Percentiles rank a stretch among this genome's conserved stretches.
These are phyloP conservation scores for Lethenteron reissneri DNA, from an alignment of 2,113 vertebrate genomes.

Conservation along the genomic window DNA sequence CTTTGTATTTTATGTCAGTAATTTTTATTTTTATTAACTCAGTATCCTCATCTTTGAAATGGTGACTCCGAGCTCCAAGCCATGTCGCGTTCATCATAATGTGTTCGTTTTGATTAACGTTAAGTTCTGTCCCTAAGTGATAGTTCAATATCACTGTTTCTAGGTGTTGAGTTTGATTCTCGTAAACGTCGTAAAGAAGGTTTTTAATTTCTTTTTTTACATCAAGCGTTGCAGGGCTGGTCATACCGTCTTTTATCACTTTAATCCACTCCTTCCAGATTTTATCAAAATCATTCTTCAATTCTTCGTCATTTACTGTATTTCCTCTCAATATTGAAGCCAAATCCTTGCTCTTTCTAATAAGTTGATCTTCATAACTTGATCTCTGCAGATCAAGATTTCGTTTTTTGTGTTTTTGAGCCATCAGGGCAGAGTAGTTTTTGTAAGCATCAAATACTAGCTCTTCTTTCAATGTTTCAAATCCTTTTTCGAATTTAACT, in stretches of 20 bases:
- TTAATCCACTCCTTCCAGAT: conserved; percentile 15
- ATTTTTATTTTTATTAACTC: too few relatives aligned
- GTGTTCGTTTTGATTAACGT: conserved; percentile 2
- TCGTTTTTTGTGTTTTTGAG: conserved; percentile 11
- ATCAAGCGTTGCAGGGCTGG: conserved; percentile 2
- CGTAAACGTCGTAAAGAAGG: conserved; percentile 15
- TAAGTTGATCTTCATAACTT: conserved; percentile 12
- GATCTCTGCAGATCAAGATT: conserved; percentile 13
- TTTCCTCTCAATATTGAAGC: conserved; percentile 13
- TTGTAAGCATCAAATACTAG: conserved; percentile 13
- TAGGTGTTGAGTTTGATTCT: conserved; percentile 4
- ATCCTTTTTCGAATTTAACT: conserved; percentile 10
- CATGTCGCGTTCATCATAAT: rapidly evolving
- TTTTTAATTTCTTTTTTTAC: conserved; percentile 13
- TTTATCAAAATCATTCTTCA: conserved; percentile 13
- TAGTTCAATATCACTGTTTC: background rate
- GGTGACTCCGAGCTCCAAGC: rapidly evolving
- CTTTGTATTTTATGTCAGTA: rapidly evolving
- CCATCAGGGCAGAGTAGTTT: conserved; percentile 14
- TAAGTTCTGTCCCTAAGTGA: background rate
- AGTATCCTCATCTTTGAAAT: rapidly evolving
- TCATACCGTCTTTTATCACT: conserved; percentile 5
- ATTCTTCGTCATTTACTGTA: conserved; percentile 9
- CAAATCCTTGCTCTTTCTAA: conserved; percentile 15
- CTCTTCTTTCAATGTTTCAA: conserved; percentile 12